Conservation (phyloP, 2,888 invertebrate species). For the Argyresthia albistria region DNA sequence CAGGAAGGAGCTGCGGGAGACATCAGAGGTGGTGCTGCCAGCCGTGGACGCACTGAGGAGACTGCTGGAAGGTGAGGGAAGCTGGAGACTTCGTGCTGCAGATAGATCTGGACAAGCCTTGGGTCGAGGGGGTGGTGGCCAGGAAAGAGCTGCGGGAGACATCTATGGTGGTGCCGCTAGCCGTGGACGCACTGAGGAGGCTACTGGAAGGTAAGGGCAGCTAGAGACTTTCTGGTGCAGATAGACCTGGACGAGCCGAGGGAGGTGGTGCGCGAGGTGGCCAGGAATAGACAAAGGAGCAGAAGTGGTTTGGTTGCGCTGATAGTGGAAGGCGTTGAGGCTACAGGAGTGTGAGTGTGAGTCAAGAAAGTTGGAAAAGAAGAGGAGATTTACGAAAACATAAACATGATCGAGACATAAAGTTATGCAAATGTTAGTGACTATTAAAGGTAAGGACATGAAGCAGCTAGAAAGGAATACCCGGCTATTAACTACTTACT, state of each 20-base stretch:
- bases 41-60: conserved; percentile 71
- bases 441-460: too few species aligned
- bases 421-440: too few species aligned
- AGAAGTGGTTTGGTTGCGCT: too few species aligned
- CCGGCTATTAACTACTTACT: too few species aligned
- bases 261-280: conserved; percentile 77
- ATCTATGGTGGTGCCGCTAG: conserved; percentile 74
- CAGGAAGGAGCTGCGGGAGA: conserved; percentile 76
- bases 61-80: conserved; percentile 76
- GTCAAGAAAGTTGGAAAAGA: too few species aligned
- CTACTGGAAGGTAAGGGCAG: neutral
- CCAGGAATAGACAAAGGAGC: conserved; percentile 76
- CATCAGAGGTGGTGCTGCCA: conserved; percentile 73
- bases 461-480: too few species aligned
- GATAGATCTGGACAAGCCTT: conserved; percentile 76
- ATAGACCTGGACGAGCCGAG: conserved; percentile 79
- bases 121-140: conserved; percentile 77
- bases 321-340: too few species aligned
- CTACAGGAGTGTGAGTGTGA: too few species aligned
- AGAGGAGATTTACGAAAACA: too few species aligned
- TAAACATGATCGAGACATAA: too few species aligned
- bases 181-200: neutral
- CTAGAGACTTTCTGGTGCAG: conserved; percentile 72
- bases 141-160: conserved; percentile 77
- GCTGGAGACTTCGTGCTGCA: neutral